Evolutionary conservation across 2,797 vertebrate species (phyloP).

Genomic region (Pangasius sanitwongsei): DNA sequence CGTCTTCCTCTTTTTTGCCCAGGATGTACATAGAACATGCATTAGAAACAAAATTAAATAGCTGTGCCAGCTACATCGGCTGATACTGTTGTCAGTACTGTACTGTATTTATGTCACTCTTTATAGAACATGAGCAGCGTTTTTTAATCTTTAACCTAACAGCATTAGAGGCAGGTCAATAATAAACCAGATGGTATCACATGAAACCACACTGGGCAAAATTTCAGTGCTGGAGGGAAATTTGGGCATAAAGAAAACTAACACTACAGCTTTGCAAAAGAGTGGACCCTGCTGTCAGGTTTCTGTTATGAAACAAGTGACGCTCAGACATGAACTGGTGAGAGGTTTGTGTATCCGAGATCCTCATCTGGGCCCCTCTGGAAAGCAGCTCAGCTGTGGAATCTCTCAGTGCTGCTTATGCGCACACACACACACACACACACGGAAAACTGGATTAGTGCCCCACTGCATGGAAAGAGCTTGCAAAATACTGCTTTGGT

Average conservation of each 20-base stretch:
- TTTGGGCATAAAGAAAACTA: background rate
- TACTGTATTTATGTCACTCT: background rate
- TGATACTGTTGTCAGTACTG: background rate
- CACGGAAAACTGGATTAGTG: slow-evolving; percentile 15
- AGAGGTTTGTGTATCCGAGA: background rate
- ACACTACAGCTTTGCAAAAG: background rate
- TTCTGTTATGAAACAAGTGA: background rate
- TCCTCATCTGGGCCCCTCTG: slow-evolving; percentile 17
- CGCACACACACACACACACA: background rate
- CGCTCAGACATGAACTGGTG: background rate
- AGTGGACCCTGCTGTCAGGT: background rate
- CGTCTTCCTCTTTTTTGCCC: background rate
- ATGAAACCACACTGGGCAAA: slow-evolving; percentile 32
- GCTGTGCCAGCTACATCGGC: background rate
- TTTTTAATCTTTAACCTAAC: slow-evolving; percentile 59
- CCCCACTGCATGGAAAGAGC: background rate
- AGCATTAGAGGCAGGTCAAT: slow-evolving; percentile 59
- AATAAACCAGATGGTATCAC: slow-evolving; percentile 55
- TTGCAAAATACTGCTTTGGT: background rate
- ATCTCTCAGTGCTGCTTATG: slow-evolving; percentile 17
- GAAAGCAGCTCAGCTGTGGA: slow-evolving; percentile 49
- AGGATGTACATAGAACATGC: background rate
- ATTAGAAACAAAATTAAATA: background rate
- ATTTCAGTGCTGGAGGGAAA: slow-evolving; percentile 45
- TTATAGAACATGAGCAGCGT: background rate